Evolutionary conservation across 1,140 invertebrate genomes (phyloP).

Genomic region (Drosophila oshimai): DNA sequence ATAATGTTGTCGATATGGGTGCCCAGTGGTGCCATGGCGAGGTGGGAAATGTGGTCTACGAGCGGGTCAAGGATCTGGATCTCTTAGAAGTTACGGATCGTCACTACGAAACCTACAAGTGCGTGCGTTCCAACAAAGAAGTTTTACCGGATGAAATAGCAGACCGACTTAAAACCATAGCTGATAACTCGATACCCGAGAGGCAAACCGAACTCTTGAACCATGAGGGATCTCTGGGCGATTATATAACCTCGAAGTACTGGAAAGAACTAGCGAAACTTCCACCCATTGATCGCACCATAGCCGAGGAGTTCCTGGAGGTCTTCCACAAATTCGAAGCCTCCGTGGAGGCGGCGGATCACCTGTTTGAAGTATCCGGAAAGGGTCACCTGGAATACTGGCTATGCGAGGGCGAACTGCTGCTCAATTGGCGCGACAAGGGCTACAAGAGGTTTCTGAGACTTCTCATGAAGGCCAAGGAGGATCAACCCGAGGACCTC

Average conservation of each 20-base stretch:
- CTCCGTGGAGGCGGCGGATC: constrained; percentile 85
- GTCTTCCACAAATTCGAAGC: constrained; percentile 84
- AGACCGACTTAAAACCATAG: constrained; percentile 52
- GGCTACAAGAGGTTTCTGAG: constrained; percentile 86
- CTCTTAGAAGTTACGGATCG: constrained; percentile 82
- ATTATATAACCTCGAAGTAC: constrained; percentile 83
- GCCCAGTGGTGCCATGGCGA: constrained; percentile 92
- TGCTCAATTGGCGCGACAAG: constrained; percentile 86
- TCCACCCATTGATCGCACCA: constrained; percentile 39
- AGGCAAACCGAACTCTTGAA: constrained; percentile 59
- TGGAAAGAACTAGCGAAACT: constrained; percentile 61
- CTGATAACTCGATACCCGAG: constrained; percentile 55
- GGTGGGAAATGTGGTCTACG: constrained; percentile 87
- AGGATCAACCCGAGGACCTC: constrained; percentile 24
- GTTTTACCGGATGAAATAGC: constrained; percentile 65
- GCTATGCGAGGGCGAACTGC: constrained; percentile 85
- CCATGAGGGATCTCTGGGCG: constrained; percentile 81
- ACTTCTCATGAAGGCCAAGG: constrained; percentile 83
- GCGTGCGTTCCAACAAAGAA: constrained; percentile 78
- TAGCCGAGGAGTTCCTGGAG: constrained; percentile 83
- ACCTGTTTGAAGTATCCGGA: constrained; percentile 85
- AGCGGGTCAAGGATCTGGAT: constrained; percentile 85
- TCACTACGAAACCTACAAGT: constrained; percentile 68
- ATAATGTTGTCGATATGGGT: constrained; percentile 89
- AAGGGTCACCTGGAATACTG: constrained; percentile 84